These are phyloP conservation scores for Cavia porcellus DNA, from an alignment of 2,113 vertebrate species.

Conservation along the genomic window DNA sequence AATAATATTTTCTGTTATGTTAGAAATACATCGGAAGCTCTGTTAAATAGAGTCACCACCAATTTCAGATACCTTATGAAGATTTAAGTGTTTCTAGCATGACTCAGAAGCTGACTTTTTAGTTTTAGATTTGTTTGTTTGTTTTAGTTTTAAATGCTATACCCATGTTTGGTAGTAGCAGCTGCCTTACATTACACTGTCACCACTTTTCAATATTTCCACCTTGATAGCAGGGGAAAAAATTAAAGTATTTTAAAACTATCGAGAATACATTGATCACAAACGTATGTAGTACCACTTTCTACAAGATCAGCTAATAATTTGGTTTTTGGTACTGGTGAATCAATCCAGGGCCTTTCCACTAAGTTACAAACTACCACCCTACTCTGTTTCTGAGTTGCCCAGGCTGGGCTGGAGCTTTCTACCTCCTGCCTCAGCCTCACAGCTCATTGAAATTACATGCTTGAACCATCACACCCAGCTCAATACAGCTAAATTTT, in stretches of 20 bases:
- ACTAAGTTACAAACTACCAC: not conserved
- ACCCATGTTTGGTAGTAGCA: not conserved
- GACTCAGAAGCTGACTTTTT: not conserved
- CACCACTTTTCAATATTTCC: not conserved
- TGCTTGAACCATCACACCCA: not conserved
- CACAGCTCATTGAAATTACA: not conserved
- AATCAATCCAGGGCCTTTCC: not conserved
- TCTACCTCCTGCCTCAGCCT: not conserved
- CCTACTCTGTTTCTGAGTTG: not conserved
- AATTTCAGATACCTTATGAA: not conserved
- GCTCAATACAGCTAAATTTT: not conserved
- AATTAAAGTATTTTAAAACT: not conserved
- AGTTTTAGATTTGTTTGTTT: not conserved
- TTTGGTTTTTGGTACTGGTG: not conserved
- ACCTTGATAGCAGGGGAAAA: not conserved
- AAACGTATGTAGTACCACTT: not conserved
- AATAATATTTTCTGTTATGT: not conserved
- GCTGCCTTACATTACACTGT: not conserved
- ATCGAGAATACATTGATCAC: not conserved
- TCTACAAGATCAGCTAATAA: not conserved
- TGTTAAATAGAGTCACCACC: not conserved
- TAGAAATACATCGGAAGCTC: not conserved
- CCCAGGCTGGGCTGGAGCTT: not conserved
- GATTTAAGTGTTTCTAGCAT: not conserved
- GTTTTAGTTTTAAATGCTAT: conserved; percentile 17